Conservation (phyloP, 2,888 invertebrate species). For the Ommatoiulus sabulosus region DNA sequence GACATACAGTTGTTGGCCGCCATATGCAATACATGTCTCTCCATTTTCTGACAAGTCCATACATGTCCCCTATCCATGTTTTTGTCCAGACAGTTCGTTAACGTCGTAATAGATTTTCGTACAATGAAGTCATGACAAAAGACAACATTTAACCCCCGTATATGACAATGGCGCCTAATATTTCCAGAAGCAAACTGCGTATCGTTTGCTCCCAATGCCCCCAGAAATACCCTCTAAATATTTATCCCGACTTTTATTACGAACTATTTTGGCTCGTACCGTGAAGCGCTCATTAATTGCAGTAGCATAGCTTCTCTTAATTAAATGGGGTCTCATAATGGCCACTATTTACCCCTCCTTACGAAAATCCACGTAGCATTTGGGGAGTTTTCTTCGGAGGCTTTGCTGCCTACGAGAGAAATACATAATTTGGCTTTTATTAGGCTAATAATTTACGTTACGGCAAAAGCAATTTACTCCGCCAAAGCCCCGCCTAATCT, state of each 20-base stretch:
- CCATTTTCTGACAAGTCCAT: too few species aligned
- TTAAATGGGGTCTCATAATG: constrained; percentile 35
- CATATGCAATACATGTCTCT: too few species aligned
- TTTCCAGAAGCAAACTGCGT: not conserved
- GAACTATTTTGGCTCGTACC: constrained; percentile 35
- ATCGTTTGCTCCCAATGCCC: not conserved
- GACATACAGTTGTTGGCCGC: too few species aligned
- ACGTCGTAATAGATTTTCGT: too few species aligned
- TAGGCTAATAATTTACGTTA: constrained; percentile 30
- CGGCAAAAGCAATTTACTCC: constrained; percentile 17
- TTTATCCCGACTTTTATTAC: constrained; percentile 23
- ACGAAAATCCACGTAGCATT: constrained; percentile 17
- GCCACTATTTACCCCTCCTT: constrained; percentile 34
- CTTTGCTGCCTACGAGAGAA: not conserved
- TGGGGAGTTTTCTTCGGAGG: constrained; percentile 15
- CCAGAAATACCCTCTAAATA: not conserved
- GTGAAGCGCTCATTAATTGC: constrained; percentile 36
- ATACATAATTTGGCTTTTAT: constrained; percentile 38
- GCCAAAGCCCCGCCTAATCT: not conserved
- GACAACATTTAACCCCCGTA: too few species aligned
- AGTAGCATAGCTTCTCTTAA: not conserved
- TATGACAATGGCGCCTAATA: too few species aligned
- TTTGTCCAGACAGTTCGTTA: too few species aligned
- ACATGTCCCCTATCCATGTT: too few species aligned
- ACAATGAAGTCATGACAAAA: too few species aligned